These are phyloP conservation scores for Leucoma salicis DNA, from an alignment of 2,888 invertebrate species.

Conservation along the genomic window DNA sequence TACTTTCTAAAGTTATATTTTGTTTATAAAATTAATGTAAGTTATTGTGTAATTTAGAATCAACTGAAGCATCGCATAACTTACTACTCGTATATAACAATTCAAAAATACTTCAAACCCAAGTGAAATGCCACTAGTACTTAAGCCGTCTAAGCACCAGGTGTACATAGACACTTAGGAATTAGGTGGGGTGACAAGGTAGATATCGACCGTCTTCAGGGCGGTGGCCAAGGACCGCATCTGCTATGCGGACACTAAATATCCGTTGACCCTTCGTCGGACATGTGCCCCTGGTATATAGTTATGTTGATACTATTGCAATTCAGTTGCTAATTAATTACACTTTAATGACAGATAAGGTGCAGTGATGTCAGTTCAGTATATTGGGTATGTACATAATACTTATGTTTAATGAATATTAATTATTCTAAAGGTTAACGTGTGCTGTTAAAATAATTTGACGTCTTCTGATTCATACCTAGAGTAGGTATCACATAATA, in stretches of 20 bases:
- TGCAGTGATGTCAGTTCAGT: constrained; percentile 60
- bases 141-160: constrained; percentile 63
- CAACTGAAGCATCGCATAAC: background rate
- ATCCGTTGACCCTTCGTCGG: constrained; percentile 74
- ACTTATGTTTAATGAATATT: constrained; percentile 26
- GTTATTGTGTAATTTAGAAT: background rate
- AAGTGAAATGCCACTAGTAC: constrained; percentile 26
- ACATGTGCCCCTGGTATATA: constrained; percentile 58
- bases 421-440: constrained; percentile 1
- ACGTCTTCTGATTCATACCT: constrained; percentile 20
- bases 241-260: constrained; percentile 79
- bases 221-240: constrained; percentile 78
- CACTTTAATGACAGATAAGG: constrained; percentile 76
- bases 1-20: too few species aligned
- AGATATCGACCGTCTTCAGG: constrained; percentile 80
- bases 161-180: constrained; percentile 71
- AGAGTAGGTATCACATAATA: constrained; percentile 4
- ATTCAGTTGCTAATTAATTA: constrained; percentile 77
- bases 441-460: constrained; percentile 22
- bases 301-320: constrained; percentile 40
- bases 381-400: constrained; percentile 33
- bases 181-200: constrained; percentile 72
- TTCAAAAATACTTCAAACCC: constrained; percentile 13
- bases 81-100: too few species aligned
- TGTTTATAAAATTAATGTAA: background rate